Base-by-base conservation (phyloP, 2,113 vertebrate genomes). In the Xenopus borealis region DNA sequence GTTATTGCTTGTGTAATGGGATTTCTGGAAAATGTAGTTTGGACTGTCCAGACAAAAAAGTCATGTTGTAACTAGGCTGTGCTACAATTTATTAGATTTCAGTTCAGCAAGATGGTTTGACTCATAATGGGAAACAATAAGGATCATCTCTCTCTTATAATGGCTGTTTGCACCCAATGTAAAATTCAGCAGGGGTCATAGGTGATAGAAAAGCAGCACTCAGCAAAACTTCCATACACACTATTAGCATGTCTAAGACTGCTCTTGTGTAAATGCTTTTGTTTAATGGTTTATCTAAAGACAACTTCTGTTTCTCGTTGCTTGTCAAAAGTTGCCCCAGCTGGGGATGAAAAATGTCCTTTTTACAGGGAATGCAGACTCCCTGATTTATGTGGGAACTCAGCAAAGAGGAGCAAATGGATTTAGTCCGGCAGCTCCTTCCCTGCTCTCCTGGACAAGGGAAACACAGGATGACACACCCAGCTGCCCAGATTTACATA, bases 261-360 rank as follows among this genome's bases (percentile, higher is more conserved):
- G 57, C 81, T 33, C 82, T 85, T 83, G 85, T 84, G 74, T 85
- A 86, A 87, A 86, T 85, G 77, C 82, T 75, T 81, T 71, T 80
- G 82, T 80, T 84, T 83, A 80, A 86, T 80, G 81, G 88, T 89
- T 88, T 88, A 88, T 83, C 84, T 88, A 81, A 55, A 87, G 65
- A 75, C 82, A 81, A 88, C 88, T 88, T 85, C 89, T 89, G 89
- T 88, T 88, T 90, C 87, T 90, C 84, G 85, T 88, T 86, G 66
- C 84, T 83, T 88, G 89, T 89, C 88, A 88, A 79, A 20, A 75
- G 12, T 64, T 73, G 57, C 78, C 84, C 85, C 82, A 84, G 78
- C 72, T 52, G 5, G 18, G 33, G 74, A 83, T 87, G 89, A 89
- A 82, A 80, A 86, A 88, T 86, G 81, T 75, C 52, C 80, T 75